Base-by-base conservation (phyloP, 2,797 vertebrate species). In the Clarias fuscus region DNA sequence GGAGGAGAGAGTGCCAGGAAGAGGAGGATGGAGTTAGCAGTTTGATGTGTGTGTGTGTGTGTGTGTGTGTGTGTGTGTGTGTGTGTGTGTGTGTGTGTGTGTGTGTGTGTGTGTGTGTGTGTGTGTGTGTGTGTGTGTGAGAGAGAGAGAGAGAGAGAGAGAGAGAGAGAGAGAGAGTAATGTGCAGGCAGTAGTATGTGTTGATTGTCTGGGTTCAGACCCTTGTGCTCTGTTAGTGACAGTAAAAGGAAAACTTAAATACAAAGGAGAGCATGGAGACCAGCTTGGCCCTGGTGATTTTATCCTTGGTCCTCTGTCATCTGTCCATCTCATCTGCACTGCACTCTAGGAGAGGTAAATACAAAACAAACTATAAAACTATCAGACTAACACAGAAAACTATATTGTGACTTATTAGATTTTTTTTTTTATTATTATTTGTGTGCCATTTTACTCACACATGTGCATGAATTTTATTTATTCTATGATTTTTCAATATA, bases 301-400 rank as follows among this genome's bases (percentile, higher is more conserved):
- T 92, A 6, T 89, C 93, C 76, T 6, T 90, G 64, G 73, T 92
- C 84, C 91, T 91, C 91, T 92, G 93, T 87, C 89, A 90, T 82
- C 33, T 91, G 83, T 81, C 89, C 89, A 89, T 86, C 84, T 90
- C 92, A 30, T 90, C 91, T 18, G 11, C 91, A 85, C 93, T 90
- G 88, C 93, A 91, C 85, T 89, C 91, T 89, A 92, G 93, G 82
- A 94, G 83, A 95, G 94, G 95, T 96, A 94, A 86, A 93, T 83
- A 80, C 59, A 86, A 78, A 17, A 68, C 22, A 33, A 68, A 27
- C 58, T 7, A 56, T 3, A 27, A 27, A 43, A 18, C 2, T n/a
- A 7, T 37, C 65, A 48, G 17, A 30, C 8, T 33, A 30, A 59
- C 4, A 20, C 56, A 58, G 73, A 77, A 59, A 59, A 77, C 4